Base-by-base conservation (phyloP, 2,888 invertebrate genomes). In the Drosophila infuscata region DNA sequence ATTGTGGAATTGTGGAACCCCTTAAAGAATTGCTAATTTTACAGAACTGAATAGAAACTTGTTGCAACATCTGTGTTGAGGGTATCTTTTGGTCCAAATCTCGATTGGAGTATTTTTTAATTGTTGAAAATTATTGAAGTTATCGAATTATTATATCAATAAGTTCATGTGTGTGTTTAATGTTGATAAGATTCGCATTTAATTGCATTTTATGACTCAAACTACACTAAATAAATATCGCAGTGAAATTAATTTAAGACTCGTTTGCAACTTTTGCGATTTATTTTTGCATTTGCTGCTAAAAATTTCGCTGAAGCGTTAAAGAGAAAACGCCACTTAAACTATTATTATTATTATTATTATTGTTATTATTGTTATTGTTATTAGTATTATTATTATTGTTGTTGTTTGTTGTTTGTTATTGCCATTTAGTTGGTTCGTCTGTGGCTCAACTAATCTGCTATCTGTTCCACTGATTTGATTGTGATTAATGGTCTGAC, bases 401-500 rank as follows among this genome's bases (percentile, higher is more conserved):
- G 61, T 53, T 67, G 67, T 79, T 25, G 25, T 3, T 25, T 25
- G 25, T 25, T 25, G 3, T 25, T 63, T 78, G 67, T 67, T 69
- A 75, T 82, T 76, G 70, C 15, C 61, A 64, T 79, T 82, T 69
- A 43, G 64, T 51, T n/a, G 30, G 41, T 6, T 25, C 46, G 52
- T 38, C 38, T 33, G 32, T 69, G 33, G 41, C 15, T 35, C 32
- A 57, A 69, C 73, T 79, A 80, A 70, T 78, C 72, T 82, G 72
- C 73, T 80, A 49, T 79, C 70, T 84, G 79, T 83, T 79, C 60
- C 81, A 76, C 75, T 78, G 83, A 85, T 88, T 85, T 76, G 88
- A 84, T 85, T 74, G 86, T 88, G 88, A 84, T 88, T 88, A 85
- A 84, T 84, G 85, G 79, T 36, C 59, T 69, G 62, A 79, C 57